Evolutionary conservation across 2,888 invertebrate genomes (phyloP).

Genomic region (Pristionchus arcanus): DNA sequence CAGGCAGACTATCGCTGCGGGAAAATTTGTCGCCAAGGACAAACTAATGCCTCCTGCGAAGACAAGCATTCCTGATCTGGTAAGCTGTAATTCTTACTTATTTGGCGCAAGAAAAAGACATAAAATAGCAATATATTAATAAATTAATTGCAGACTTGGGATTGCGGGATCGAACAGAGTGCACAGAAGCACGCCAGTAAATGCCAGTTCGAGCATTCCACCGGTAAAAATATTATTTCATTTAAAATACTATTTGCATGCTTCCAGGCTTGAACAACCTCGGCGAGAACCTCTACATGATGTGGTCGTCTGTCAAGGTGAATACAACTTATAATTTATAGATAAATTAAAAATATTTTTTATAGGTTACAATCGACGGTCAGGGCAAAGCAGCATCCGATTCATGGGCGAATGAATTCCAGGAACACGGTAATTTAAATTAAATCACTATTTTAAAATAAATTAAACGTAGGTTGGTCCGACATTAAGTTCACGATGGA

Average conservation of each 20-base stretch:
- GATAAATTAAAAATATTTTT: background rate
- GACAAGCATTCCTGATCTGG: slow-evolving; percentile 30
- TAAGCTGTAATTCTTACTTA: too few species aligned
- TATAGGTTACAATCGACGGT: slow-evolving; percentile 22
- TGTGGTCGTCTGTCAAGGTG: background rate
- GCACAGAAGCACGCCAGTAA: slow-evolving; percentile 45
- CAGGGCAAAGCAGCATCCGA: slow-evolving; percentile 39
- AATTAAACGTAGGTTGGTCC: background rate
- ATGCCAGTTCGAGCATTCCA: slow-evolving; percentile 45
- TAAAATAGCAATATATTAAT: too few species aligned
- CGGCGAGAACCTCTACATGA: slow-evolving; percentile 54
- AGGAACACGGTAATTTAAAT: background rate
- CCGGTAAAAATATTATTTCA: background rate
- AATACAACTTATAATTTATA: background rate
- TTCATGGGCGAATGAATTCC: slow-evolving; percentile 31
- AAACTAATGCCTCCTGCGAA: slow-evolving; percentile 25
- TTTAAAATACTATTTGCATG: background rate
- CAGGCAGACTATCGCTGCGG: background rate
- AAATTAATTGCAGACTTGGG: slow-evolving; percentile 47
- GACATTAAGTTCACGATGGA: slow-evolving; percentile 9
- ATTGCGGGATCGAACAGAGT: slow-evolving; percentile 11
- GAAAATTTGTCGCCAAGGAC: slow-evolving; percentile 24
- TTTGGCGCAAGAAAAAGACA: too few species aligned
- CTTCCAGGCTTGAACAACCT: background rate
- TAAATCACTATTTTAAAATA: background rate